phyloP scores from a whole-genome alignment of 2,113 vertebrate species.

The Meleagris gallopavo region DNA sequence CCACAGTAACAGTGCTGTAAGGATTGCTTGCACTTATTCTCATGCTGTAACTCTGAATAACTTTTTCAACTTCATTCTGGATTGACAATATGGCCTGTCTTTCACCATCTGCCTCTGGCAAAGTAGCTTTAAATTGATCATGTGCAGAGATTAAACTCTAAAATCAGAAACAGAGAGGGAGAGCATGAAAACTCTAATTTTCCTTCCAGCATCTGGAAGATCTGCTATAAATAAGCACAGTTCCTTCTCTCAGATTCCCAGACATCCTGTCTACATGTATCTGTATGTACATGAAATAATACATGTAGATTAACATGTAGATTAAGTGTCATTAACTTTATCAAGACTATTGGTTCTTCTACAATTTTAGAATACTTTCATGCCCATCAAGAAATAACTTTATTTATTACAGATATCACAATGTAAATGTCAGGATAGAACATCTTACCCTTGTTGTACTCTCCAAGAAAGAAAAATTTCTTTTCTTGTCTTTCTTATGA shows the following conservation, averaged over 20 bases:
- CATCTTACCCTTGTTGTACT: neutral
- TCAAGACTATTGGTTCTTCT: neutral
- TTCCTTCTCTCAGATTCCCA: neutral
- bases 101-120: constrained; percentile 90
- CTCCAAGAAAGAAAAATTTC: neutral
- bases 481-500: neutral
- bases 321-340: too few species aligned
- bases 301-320: neutral
- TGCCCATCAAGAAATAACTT: neutral
- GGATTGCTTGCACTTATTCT: constrained; percentile 88
- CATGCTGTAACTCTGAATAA: constrained; percentile 94
- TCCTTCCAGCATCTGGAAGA: neutral
- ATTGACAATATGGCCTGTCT: constrained; percentile 95
- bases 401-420: neutral
- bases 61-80: constrained; percentile 96
- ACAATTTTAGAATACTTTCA: neutral
- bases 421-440: neutral
- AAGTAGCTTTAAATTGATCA: constrained; percentile 90
- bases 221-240: neutral
- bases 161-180: constrained; percentile 29
- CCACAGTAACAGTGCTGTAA: constrained; percentile 90
- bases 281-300: neutral
- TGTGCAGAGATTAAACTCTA: constrained; percentile 95
- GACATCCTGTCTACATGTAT: neutral
- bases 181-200: neutral